These are phyloP conservation scores for Sinohyriopsis cumingii DNA, from an alignment of 2,888 invertebrate species.

Conservation along the genomic window DNA sequence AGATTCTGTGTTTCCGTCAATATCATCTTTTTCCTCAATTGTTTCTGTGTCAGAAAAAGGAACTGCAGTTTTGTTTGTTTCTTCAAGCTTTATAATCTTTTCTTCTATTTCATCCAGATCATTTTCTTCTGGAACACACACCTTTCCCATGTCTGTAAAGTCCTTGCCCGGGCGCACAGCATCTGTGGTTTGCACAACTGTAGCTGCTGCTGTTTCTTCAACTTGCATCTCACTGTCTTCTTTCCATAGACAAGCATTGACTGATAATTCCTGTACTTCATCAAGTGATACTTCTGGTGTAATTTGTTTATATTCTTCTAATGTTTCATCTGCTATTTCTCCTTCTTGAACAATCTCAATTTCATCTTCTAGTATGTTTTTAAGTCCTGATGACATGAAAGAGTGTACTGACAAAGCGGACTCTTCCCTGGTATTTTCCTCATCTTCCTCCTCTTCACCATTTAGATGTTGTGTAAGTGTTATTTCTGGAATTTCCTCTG, in stretches of 20 bases:
- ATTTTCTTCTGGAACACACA: conserved; percentile 69
- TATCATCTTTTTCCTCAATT: neutral
- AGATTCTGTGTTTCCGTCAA: conserved; percentile 37
- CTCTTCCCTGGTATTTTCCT: conserved; percentile 45
- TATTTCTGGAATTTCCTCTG: conserved; percentile 77
- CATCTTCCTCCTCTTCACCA: conserved; percentile 47
- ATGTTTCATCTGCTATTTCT: neutral
- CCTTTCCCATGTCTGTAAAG: conserved; percentile 29
- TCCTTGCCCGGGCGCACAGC: conserved; percentile 6
- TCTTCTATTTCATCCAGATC: conserved; percentile 38
- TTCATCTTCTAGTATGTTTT: conserved; percentile 13
- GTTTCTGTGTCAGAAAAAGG: neutral
- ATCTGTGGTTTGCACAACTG: neutral
- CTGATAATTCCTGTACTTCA: conserved; percentile 23
- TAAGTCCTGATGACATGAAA: conserved; percentile 9
- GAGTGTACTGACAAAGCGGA: conserved; percentile 3
- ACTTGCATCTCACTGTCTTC: conserved; percentile 9
- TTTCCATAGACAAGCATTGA: conserved; percentile 75
- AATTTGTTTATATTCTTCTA: neutral
- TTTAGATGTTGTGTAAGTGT: conserved; percentile 78
- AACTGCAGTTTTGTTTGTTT: conserved; percentile 14
- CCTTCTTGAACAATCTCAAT: conserved; percentile 7
- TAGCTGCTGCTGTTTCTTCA: conserved; percentile 1
- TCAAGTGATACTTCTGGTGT: conserved; percentile 42
- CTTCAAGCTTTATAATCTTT: conserved; percentile 15